Evolutionary conservation across 2,888 invertebrate species (phyloP).

Genomic region (Agrotis puta): DNA sequence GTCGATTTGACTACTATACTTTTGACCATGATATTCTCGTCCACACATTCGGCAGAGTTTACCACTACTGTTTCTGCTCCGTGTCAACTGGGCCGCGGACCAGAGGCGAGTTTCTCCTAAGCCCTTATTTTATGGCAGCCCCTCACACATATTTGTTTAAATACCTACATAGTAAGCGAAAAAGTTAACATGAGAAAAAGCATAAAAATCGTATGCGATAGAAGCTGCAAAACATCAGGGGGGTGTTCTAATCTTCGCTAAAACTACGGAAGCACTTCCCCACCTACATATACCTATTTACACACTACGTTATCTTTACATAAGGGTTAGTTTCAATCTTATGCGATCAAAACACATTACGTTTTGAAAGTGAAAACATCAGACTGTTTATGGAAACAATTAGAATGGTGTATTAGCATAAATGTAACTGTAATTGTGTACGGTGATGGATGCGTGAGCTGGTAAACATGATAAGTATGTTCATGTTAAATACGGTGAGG

Average conservation of each 20-base stretch:
- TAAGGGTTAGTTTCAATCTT: slow-evolving; percentile 56
- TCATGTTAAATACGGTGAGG: slow-evolving; percentile 34
- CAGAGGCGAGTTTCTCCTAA: too few species aligned
- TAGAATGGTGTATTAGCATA: slow-evolving; percentile 68
- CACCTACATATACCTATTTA: background rate
- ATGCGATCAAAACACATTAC: slow-evolving; percentile 66
- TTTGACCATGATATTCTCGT: too few species aligned
- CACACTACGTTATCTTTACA: slow-evolving; percentile 33
- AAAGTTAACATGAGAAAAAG: too few species aligned
- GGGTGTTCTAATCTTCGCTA: too few species aligned
- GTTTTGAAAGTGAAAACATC: slow-evolving; percentile 77
- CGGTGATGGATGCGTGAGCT: slow-evolving; percentile 37
- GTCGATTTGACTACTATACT: too few species aligned
- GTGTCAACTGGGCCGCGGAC: too few species aligned
- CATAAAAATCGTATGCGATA: background rate
- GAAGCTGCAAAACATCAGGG: background rate
- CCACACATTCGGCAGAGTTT: too few species aligned
- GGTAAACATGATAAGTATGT: slow-evolving; percentile 42
- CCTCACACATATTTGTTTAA: too few species aligned
- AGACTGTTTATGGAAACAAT: slow-evolving; percentile 68
- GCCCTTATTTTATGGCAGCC: too few species aligned
- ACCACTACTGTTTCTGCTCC: too few species aligned
- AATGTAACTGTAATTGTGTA: slow-evolving; percentile 65
- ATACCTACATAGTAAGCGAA: too few species aligned
- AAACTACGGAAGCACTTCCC: slow-evolving; percentile 1